These are phyloP conservation scores for Zosterops borbonicus DNA, from an alignment of 2,113 vertebrate genomes.

Conservation along the genomic window DNA sequence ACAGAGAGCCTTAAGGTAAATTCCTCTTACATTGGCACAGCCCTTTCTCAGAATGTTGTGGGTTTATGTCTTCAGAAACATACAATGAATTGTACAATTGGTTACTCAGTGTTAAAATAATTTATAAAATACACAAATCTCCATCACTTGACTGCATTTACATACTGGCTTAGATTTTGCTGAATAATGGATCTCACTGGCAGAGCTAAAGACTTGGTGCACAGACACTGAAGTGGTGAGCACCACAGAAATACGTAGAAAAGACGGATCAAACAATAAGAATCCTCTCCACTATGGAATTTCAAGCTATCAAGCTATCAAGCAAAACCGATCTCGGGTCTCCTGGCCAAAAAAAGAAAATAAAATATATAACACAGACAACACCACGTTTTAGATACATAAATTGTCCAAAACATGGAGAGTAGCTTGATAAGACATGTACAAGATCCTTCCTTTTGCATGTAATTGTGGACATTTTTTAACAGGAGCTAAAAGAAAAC, in stretches of 20 bases:
- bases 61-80: constrained; percentile 69
- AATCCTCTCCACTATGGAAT: constrained; percentile 68
- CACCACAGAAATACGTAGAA: constrained; percentile 43
- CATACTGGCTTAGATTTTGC: constrained; percentile 64
- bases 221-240: constrained; percentile 36
- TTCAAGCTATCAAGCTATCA: constrained; percentile 78
- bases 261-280: constrained; percentile 63
- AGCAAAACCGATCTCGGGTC: constrained; percentile 76
- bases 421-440: constrained; percentile 65
- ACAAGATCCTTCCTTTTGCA: constrained; percentile 60
- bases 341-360: constrained; percentile 58
- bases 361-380: constrained; percentile 81
- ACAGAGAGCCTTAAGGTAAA: constrained; percentile 75
- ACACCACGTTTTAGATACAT: constrained; percentile 79
- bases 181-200: constrained; percentile 62
- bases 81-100: constrained; percentile 66
- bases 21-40: constrained; percentile 68
- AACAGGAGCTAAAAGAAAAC: constrained; percentile 36
- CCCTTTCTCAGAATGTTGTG: constrained; percentile 63
- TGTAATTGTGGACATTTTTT: constrained; percentile 18
- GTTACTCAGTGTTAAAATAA: constrained; percentile 70
- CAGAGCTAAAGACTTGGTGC: constrained; percentile 65
- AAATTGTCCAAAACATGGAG: constrained; percentile 83
- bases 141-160: constrained; percentile 69
- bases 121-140: constrained; percentile 70